A percentile compares a stretch with the other conserved stretches of the same genome.
Conservation (phyloP, 1,140 invertebrate genomes). For the Penaeus indicus region DNA sequence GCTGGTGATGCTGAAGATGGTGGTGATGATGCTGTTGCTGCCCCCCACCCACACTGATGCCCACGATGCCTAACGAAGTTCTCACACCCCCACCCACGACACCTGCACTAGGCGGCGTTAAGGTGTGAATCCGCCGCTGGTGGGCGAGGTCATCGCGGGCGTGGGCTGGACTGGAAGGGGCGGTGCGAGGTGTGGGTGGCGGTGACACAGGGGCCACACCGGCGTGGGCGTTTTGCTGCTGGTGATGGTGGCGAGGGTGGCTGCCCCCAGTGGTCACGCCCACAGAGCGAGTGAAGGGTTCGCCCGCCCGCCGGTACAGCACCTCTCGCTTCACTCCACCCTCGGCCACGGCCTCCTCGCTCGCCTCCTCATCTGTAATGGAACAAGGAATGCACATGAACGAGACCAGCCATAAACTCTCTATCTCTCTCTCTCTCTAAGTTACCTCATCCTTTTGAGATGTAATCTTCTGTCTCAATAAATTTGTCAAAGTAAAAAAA, state of each 20-base stretch:
- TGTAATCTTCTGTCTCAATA: no score
- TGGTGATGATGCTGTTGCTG: background rate
- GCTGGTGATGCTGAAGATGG: background rate
- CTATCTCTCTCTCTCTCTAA: background rate
- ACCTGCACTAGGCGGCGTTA: slow-evolving; percentile 44
- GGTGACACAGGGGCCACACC: slow-evolving; percentile 29
- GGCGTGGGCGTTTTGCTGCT: background rate
- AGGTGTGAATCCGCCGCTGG: slow-evolving; percentile 26
- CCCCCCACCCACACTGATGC: background rate
- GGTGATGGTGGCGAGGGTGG: slow-evolving; percentile 29
- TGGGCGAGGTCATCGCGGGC: slow-evolving; percentile 39
- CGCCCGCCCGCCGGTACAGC: slow-evolving; percentile 14
- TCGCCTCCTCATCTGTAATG: slow-evolving; percentile 52
- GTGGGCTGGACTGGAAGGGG: slow-evolving; percentile 56
- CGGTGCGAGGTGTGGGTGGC: slow-evolving; percentile 40
- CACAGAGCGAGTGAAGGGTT: slow-evolving; percentile 8
- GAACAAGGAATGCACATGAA: slow-evolving; percentile 6
- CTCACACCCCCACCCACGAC: slow-evolving; percentile 1
- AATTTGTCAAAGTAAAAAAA: no score
- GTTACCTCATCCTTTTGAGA: background rate
- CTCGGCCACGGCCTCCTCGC: slow-evolving; percentile 31
- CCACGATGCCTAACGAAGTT: background rate
- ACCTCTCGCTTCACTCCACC: slow-evolving; percentile 34
- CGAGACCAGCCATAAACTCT: slow-evolving; percentile 24
- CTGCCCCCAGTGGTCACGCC: slow-evolving; percentile 16